Percentiles rank a stretch among this genome's conserved stretches.
Evolutionary conservation across 2,888 invertebrate species (phyloP).

Genomic region (Zaprionus lineosus): DNA sequence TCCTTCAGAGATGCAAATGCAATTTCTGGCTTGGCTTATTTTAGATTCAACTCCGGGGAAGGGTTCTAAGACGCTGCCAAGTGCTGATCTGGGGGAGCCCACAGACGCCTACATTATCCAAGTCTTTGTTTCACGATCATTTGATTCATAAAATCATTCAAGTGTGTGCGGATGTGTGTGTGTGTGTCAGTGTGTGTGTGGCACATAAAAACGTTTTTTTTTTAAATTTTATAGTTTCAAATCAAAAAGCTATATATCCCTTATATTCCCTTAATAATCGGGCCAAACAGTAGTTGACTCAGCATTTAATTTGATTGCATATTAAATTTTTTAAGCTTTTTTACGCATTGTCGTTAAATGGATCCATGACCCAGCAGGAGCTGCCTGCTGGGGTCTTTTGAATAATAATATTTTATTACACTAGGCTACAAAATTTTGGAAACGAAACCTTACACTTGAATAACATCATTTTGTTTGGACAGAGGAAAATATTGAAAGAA

Average conservation of each 20-base stretch:
- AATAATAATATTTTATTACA: not conserved
- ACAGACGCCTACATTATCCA: constrained; percentile 21
- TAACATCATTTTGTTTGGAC: not conserved
- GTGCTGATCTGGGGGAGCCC: constrained; percentile 1
- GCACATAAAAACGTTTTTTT: constrained; percentile 15
- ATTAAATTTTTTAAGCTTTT: constrained; percentile 17
- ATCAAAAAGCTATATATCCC: constrained; percentile 5
- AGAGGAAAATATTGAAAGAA: not conserved
- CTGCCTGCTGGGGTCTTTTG: not conserved
- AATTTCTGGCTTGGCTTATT: constrained; percentile 66
- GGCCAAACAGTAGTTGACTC: constrained; percentile 31
- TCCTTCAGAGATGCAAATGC: constrained; percentile 36
- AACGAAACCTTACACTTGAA: not conserved
- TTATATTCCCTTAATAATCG: not conserved
- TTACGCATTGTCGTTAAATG: constrained; percentile 21
- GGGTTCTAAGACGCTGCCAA: not conserved
- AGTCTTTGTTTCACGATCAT: constrained; percentile 40
- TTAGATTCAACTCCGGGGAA: constrained; percentile 39
- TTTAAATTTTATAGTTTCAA: constrained; percentile 23
- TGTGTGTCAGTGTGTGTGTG: not conserved
- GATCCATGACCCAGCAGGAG: constrained; percentile 14
- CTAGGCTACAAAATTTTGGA: not conserved
- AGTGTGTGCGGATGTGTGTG: not conserved
- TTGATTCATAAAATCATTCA: constrained; percentile 44
- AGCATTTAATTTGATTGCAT: constrained; percentile 38